Evolutionary conservation across 2,113 vertebrate genomes (phyloP).

Genomic region (Peromyscus californicus): DNA sequence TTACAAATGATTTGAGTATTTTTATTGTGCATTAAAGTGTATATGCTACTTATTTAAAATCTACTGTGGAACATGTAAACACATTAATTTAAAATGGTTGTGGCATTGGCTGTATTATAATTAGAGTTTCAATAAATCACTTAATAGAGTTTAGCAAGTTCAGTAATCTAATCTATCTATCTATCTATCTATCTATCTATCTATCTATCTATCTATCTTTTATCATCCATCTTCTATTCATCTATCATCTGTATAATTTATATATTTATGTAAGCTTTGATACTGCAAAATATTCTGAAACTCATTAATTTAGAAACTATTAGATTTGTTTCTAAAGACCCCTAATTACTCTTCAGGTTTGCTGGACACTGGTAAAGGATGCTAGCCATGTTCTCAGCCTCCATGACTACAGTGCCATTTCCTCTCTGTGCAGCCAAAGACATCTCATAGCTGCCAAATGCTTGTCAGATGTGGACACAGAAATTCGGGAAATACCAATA

Average conservation of each 20-base stretch:
- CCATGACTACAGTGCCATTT: not conserved
- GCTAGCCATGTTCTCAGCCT: conserved; percentile 10
- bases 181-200: not conserved
- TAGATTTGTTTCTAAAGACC: conserved; percentile 16
- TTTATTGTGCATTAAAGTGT: not conserved
- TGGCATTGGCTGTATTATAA: not conserved
- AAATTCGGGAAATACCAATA: conserved; percentile 19
- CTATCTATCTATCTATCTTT: not conserved
- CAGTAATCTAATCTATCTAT: not conserved
- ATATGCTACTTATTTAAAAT: not conserved
- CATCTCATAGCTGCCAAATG: not conserved
- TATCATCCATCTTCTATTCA: not conserved
- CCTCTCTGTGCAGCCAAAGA: not conserved
- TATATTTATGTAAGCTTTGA: conserved; percentile 11
- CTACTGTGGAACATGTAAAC: not conserved
- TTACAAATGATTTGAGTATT: conserved; percentile 44
- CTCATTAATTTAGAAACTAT: conserved; percentile 41
- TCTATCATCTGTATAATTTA: not conserved
- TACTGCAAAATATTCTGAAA: not conserved
- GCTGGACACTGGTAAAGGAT: conserved; percentile 42
- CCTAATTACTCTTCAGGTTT: not conserved
- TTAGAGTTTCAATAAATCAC: conserved; percentile 23
- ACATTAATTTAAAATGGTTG: conserved; percentile 18
- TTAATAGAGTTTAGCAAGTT: not conserved
- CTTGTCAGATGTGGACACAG: conserved; percentile 52